A percentile compares a stretch with the other conserved stretches of the same genome.
Conservation (phyloP, 92 coral and sea anemone species). For the Porites divaricata region DNA sequence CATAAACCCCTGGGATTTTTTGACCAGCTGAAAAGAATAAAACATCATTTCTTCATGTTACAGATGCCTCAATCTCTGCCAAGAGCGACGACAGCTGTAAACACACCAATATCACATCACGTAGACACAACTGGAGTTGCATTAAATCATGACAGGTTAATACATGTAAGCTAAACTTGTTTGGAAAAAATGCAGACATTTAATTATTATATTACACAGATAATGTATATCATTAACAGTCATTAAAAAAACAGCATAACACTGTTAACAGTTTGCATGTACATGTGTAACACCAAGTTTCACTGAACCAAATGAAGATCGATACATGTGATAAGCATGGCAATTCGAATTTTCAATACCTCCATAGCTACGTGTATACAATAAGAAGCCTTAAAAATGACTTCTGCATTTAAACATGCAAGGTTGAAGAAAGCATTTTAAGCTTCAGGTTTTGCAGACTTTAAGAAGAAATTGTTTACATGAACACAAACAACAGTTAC, state of each 20-base stretch:
- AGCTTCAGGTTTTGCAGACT: conserved; percentile 13
- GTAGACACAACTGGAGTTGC: too few relatives aligned
- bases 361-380: background rate
- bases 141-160: too few relatives aligned
- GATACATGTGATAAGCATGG: background rate
- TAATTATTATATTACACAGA: too few relatives aligned
- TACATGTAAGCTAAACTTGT: too few relatives aligned
- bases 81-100: too few relatives aligned
- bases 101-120: too few relatives aligned
- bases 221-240: too few relatives aligned
- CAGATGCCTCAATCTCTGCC: too few relatives aligned
- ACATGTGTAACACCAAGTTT: background rate
- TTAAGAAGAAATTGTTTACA: background rate
- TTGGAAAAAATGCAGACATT: too few relatives aligned
- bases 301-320: background rate
- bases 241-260: too few relatives aligned
- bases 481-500: background rate
- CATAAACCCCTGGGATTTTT: conserved; percentile 86
- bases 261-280: background rate
- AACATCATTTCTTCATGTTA: background rate
- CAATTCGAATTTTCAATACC: background rate
- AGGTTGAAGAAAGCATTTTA: background rate
- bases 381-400: background rate
- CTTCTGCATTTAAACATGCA: background rate
- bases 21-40: conserved; percentile 69